These are phyloP conservation scores for Magallana nippona DNA, from an alignment of 2,888 invertebrate genomes.

Conservation along the genomic window DNA sequence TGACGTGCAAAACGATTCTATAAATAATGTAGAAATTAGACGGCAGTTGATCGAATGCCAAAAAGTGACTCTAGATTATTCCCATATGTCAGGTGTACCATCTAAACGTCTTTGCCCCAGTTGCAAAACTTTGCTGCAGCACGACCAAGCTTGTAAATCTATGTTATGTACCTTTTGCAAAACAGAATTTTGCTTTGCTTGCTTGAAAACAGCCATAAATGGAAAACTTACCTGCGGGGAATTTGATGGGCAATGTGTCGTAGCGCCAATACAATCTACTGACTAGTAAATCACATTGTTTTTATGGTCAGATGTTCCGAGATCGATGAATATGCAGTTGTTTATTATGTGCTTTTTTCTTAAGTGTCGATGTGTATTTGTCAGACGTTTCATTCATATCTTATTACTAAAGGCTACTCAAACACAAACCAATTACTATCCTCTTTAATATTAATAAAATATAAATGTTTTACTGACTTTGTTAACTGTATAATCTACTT, in stretches of 20 bases:
- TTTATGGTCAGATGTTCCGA: neutral
- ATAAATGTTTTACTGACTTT: too few relatives aligned
- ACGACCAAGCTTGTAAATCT: slow-evolving; percentile 13
- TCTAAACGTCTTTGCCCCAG: neutral
- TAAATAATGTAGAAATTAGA: neutral
- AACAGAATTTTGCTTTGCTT: slow-evolving; percentile 16
- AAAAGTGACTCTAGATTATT: neutral
- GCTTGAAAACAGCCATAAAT: neutral
- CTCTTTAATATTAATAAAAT: too few relatives aligned
- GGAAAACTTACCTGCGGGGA: neutral
- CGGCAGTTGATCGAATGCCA: neutral
- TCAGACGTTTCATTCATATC: too few relatives aligned
- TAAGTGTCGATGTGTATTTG: too few relatives aligned
- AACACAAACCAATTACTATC: too few relatives aligned
- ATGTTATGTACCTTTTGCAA: neutral
- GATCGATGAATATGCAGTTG: too few relatives aligned
- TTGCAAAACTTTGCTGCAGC: neutral
- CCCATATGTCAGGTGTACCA: neutral
- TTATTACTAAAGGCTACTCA: too few relatives aligned
- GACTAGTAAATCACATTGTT: neutral
- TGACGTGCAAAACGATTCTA: neutral
- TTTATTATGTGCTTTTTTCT: too few relatives aligned
- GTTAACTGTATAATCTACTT: too few relatives aligned
- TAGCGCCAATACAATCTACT: neutral
- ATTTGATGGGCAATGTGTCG: neutral